Evolutionary conservation across 2,888 invertebrate genomes (phyloP).

Genomic region (Caradrina kadenii): DNA sequence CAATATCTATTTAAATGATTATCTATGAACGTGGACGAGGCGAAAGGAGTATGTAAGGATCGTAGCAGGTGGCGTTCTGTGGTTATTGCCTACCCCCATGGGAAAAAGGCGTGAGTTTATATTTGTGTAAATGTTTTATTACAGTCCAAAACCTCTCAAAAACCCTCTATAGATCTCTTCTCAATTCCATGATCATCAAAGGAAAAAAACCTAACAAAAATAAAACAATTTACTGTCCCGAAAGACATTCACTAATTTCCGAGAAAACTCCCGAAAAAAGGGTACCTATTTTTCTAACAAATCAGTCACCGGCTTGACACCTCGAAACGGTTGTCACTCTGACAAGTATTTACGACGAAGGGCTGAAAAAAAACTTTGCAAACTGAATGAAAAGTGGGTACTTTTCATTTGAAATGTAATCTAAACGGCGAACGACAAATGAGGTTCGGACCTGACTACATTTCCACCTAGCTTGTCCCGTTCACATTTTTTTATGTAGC

Average conservation of each 20-base stretch:
- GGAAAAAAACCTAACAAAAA: constrained; percentile 37
- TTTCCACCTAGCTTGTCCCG: constrained; percentile 69
- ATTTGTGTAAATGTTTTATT: too few species aligned
- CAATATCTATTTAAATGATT: too few species aligned
- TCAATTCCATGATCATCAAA: neutral
- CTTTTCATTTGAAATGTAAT: constrained; percentile 88
- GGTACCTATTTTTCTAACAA: constrained; percentile 72
- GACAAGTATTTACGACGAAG: constrained; percentile 81
- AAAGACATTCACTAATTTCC: constrained; percentile 59
- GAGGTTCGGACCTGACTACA: constrained; percentile 85
- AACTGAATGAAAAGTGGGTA: too few species aligned
- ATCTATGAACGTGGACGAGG: too few species aligned
- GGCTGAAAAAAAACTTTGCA: constrained; percentile 77
- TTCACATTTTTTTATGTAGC: constrained; percentile 67
- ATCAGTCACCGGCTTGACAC: constrained; percentile 84
- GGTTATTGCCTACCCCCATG: too few species aligned
- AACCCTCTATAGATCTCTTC: neutral
- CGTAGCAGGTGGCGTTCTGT: too few species aligned
- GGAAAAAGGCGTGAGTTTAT: too few species aligned
- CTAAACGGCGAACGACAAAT: constrained; percentile 80
- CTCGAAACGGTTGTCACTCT: constrained; percentile 69
- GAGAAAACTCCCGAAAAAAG: constrained; percentile 47
- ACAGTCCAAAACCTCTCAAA: neutral
- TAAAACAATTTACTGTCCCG: constrained; percentile 39
- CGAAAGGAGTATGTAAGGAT: too few species aligned